phyloP scores from a whole-genome alignment of 2,888 invertebrate genomes.

The Diplolepis rosae region DNA sequence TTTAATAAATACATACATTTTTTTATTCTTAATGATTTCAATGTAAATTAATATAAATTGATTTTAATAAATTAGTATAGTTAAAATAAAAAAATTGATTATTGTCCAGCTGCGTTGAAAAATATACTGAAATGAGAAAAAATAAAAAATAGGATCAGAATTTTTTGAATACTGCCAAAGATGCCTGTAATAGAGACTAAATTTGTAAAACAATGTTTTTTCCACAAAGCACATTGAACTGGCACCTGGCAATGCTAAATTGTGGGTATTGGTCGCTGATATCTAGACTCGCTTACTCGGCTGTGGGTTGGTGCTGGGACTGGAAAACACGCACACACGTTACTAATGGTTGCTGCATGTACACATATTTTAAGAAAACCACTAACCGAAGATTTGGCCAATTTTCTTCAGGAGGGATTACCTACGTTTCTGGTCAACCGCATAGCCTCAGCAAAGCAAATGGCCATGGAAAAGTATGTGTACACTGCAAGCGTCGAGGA shows the following conservation, averaged over 20 bases:
- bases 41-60: background rate
- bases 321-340: constrained; percentile 57
- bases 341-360: constrained; percentile 73
- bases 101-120: background rate
- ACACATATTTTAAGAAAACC: constrained; percentile 58
- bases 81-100: background rate
- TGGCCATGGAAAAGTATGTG: constrained; percentile 74
- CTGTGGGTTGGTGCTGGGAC: constrained; percentile 73
- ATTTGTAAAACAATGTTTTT: background rate
- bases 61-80: background rate
- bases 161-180: background rate
- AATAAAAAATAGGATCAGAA: background rate
- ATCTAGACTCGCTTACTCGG: constrained; percentile 68
- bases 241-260: constrained; percentile 72
- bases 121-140: background rate
- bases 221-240: constrained; percentile 60
- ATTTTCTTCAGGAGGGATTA: constrained; percentile 73
- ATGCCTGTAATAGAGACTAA: background rate
- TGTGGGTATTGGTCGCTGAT: constrained; percentile 69
- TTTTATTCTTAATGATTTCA: too few species aligned
- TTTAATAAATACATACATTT: too few species aligned
- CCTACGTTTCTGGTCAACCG: constrained; percentile 72
- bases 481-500: constrained; percentile 73
- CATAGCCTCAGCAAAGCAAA: constrained; percentile 74
- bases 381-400: constrained; percentile 70